Percentiles rank a stretch among this genome's conserved stretches.
Conservation (phyloP, 53 echinoderm and acorn worm species). For the Zoroaster sp. region DNA sequence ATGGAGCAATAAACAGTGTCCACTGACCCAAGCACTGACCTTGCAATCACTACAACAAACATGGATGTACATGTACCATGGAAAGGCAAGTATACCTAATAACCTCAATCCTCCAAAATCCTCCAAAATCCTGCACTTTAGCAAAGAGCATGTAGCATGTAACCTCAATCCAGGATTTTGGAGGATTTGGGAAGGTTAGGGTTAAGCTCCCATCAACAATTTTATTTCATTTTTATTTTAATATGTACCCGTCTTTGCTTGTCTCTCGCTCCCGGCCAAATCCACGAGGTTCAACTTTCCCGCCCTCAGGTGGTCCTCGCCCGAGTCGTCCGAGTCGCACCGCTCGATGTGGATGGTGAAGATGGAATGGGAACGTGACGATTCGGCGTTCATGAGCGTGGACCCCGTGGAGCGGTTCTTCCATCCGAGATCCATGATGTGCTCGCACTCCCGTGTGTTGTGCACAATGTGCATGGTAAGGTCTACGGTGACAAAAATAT, state of each 20-base stretch:
- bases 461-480: slow-evolving; percentile 93
- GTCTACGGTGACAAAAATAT: slow-evolving; percentile 54
- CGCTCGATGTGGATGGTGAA: slow-evolving; percentile 99
- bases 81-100: too few species aligned
- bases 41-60: too few species aligned
- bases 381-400: slow-evolving; percentile 97
- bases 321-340: slow-evolving; percentile 82
- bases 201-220: too few species aligned
- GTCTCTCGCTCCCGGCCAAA: slow-evolving; percentile 97
- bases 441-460: slow-evolving; percentile 88
- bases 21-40: too few species aligned
- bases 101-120: too few species aligned
- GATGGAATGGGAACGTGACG: slow-evolving; percentile 97
- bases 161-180: too few species aligned
- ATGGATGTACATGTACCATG: too few species aligned
- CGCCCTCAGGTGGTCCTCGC: slow-evolving; percentile 86
- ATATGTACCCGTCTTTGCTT: slow-evolving; percentile 89
- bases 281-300: slow-evolving; percentile 97
- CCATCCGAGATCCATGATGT: slow-evolving; percentile 91
- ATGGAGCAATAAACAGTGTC: too few species aligned
- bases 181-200: too few species aligned
- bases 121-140: too few species aligned
- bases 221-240: too few species aligned
- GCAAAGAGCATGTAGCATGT: too few species aligned
- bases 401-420: slow-evolving; percentile 92